Evolutionary conservation across 1,140 invertebrate species (phyloP).

Genomic region (Oryzaephilus surinamensis): DNA sequence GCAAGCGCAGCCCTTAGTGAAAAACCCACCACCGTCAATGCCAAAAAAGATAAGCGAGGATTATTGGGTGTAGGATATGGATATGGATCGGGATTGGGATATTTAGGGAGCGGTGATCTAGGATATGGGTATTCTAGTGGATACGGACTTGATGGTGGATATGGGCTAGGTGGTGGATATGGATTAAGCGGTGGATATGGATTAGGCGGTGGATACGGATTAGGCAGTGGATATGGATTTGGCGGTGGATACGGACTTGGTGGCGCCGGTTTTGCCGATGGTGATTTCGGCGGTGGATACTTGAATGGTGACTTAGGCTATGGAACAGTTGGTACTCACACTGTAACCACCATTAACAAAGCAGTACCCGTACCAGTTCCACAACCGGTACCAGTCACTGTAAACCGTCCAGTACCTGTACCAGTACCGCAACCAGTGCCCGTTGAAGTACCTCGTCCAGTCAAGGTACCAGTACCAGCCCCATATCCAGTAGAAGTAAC

Average conservation of each 20-base stretch:
- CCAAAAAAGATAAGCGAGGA: slow-evolving; percentile 14
- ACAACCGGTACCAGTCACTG: slow-evolving; percentile 32
- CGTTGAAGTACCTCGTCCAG: slow-evolving; percentile 17
- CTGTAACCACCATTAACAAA: slow-evolving; percentile 15
- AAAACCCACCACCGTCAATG: too few relatives aligned
- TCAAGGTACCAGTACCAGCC: slow-evolving; percentile 19
- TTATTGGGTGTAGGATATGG: slow-evolving; percentile 14
- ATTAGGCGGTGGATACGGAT: neutral
- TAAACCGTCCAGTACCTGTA: too few relatives aligned
- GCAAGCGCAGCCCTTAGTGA: slow-evolving; percentile 8
- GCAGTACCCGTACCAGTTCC: slow-evolving; percentile 22
- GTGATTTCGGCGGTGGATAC: slow-evolving; percentile 4
- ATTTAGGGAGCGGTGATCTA: neutral
- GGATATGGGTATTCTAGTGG: slow-evolving; percentile 1
- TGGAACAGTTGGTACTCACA: slow-evolving; percentile 20
- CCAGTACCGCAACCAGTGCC: slow-evolving; percentile 25
- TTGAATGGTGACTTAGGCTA: slow-evolving; percentile 5
- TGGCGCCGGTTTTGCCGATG: slow-evolving; percentile 2
- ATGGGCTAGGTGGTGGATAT: slow-evolving; percentile 5
- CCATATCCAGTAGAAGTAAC: slow-evolving; percentile 6
- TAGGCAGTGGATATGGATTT: neutral
- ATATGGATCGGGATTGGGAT: slow-evolving; percentile 7
- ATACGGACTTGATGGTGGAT: slow-evolving; percentile 3
- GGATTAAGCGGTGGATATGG: neutral
- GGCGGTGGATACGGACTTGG: neutral